Evolutionary conservation across 2,888 invertebrate genomes (phyloP).

Genomic region (Zaprionus obscuricornis): DNA sequence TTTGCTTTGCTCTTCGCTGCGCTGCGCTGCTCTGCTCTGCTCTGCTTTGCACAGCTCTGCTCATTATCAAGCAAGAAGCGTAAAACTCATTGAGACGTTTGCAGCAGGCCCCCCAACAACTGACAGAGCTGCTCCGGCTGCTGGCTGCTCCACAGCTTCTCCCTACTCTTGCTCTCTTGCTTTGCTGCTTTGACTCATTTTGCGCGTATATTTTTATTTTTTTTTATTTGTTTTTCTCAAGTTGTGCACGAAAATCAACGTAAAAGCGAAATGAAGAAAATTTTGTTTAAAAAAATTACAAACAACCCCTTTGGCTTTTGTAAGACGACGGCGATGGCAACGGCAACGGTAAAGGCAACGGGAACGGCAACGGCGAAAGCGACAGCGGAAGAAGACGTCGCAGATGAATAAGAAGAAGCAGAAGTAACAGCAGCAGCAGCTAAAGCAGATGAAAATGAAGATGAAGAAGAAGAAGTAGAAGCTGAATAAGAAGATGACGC

Average conservation of each 20-base stretch:
- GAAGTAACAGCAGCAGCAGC: slow-evolving; percentile 1
- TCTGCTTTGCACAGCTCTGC: slow-evolving; percentile 47
- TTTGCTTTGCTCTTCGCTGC: neutral
- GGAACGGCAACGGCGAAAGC: slow-evolving; percentile 10
- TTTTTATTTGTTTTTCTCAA: slow-evolving; percentile 70
- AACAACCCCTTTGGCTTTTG: slow-evolving; percentile 78
- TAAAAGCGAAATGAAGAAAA: slow-evolving; percentile 74
- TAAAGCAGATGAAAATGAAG: slow-evolving; percentile 3
- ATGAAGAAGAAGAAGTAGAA: slow-evolving; percentile 4
- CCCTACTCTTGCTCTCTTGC: slow-evolving; percentile 1
- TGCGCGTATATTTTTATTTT: slow-evolving; percentile 36
- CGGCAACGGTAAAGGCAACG: slow-evolving; percentile 1
- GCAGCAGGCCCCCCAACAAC: slow-evolving; percentile 7
- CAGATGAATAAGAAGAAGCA: neutral
- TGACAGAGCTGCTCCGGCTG: neutral
- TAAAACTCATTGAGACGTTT: slow-evolving; percentile 79
- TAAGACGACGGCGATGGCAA: slow-evolving; percentile 3
- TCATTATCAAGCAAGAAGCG: slow-evolving; percentile 77
- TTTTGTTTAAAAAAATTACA: slow-evolving; percentile 72
- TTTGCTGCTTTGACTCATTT: slow-evolving; percentile 64
- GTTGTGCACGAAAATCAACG: slow-evolving; percentile 68
- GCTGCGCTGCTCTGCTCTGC: no score
- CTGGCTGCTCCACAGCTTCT: slow-evolving; percentile 26
- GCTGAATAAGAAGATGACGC: neutral
- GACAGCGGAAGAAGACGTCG: slow-evolving; percentile 6